Evolutionary conservation across 2,797 vertebrate species (phyloP), one percentile per base, ranked within the genome.

Genomic region (Phataginus tetradactyla): DNA sequence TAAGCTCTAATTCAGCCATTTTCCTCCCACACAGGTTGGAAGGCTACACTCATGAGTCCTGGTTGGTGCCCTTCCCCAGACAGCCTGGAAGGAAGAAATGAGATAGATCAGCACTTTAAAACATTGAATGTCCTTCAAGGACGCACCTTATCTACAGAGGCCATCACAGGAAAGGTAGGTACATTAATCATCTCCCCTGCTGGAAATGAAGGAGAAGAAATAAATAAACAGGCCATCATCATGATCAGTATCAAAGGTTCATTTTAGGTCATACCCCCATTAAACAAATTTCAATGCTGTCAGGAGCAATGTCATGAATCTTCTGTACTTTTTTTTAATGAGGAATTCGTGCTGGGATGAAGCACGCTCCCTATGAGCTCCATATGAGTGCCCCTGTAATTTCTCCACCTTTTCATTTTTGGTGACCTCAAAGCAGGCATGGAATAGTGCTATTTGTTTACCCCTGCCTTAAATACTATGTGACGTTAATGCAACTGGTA

Each of bases 161-260:
- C 98, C 98, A 98, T 81, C 79, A 83, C 80, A 77, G 98, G 96
- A 98, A 98, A 98, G 98, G 97, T 97, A 98, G 98, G 25, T 3
- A 95, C 98, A 98, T 99, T 98, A 99, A 99, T 99, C 98, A 99
- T 98, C 97, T 98, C 97, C 97, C 91, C 92, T 69, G 64, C 95
- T 89, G 71, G 95, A 98, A 98, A 98, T 79, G 95, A 97, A 98
- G 90, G 96, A 98, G 98, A 98, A 98, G 98, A 98, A 98, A 99
- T 98, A 98, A 98, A 98, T 98, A 98, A 98, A 98, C 95, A 98
- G 80, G 96, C 97, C 97, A 96, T 98, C 97, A 98, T 98, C 97
- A 95, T 97, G 98, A 98, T 98, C 97, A 75, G 96, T 96, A 98
- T 94, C 97, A 89, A 90, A 96, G 93, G 98, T 98, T 97, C 95